A percentile compares a stretch with the other conserved stretches of the same genome.
Conservation (phyloP, 2,797 vertebrate species). For the Alca torda region DNA sequence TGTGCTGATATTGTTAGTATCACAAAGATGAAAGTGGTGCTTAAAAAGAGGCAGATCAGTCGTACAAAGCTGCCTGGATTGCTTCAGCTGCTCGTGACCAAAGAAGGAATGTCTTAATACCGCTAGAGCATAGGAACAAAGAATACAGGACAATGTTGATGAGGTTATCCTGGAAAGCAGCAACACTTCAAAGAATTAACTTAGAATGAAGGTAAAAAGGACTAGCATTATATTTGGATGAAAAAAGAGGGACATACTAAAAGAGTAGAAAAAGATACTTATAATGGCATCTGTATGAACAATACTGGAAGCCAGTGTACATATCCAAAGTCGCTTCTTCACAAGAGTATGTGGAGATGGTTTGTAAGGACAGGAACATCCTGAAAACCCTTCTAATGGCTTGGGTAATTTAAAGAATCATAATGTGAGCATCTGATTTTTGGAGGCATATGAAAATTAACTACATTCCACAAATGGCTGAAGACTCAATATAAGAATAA, state of each 20-base stretch:
- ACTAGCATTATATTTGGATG: neutral
- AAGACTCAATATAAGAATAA: neutral
- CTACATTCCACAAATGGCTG: neutral
- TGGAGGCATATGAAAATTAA: neutral
- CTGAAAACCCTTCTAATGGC: neutral
- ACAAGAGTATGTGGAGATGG: neutral
- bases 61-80: neutral
- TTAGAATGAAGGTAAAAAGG: neutral
- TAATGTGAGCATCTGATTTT: neutral
- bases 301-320: neutral
- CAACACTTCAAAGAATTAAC: neutral
- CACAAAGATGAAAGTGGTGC: neutral
- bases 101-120: neutral
- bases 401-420: neutral
- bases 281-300: neutral
- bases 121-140: neutral
- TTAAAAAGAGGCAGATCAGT: neutral
- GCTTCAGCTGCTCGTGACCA: neutral
- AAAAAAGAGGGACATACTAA: neutral
- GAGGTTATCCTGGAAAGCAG: neutral
- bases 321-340: neutral
- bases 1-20: neutral
- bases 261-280: neutral
- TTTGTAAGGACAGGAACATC: neutral
- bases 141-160: neutral